These are phyloP conservation scores for Pyrgilauda ruficollis DNA, from an alignment of 2,113 vertebrate species.

Conservation along the genomic window DNA sequence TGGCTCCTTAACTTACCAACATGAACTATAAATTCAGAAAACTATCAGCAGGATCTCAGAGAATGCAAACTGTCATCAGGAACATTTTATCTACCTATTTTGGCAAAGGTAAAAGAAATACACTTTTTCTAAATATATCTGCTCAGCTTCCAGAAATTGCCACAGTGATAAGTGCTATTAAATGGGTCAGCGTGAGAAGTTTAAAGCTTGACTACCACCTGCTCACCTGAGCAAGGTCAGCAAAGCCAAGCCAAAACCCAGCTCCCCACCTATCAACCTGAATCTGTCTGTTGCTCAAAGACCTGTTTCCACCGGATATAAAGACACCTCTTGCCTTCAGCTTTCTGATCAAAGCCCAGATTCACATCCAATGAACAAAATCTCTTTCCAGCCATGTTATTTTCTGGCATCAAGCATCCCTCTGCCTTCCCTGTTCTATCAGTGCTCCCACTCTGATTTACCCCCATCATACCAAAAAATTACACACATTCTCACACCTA, in stretches of 20 bases:
- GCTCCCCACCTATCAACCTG: neutral
- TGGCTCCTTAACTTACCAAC: neutral
- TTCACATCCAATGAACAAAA: neutral
- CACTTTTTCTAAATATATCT: neutral
- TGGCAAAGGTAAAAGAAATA: neutral
- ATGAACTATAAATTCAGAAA: neutral
- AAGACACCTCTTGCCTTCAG: neutral
- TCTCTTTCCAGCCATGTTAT: neutral
- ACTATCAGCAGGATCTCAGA: neutral
- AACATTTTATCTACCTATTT: neutral
- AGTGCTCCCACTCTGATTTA: neutral
- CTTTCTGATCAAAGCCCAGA: neutral
- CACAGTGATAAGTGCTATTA: accelerated
- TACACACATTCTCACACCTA: neutral
- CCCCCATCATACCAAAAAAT: neutral
- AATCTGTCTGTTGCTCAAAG: neutral
- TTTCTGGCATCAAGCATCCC: neutral
- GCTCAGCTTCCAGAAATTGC: neutral
- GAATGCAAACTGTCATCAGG: neutral
- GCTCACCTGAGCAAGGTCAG: neutral
- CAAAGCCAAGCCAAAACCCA: neutral
- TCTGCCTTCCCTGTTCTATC: neutral
- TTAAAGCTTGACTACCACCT: neutral
- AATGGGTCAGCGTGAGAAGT: accelerated
- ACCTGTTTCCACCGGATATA: neutral